Conservation (phyloP, 2,797 vertebrate genomes). For the Falco biarmicus region DNA sequence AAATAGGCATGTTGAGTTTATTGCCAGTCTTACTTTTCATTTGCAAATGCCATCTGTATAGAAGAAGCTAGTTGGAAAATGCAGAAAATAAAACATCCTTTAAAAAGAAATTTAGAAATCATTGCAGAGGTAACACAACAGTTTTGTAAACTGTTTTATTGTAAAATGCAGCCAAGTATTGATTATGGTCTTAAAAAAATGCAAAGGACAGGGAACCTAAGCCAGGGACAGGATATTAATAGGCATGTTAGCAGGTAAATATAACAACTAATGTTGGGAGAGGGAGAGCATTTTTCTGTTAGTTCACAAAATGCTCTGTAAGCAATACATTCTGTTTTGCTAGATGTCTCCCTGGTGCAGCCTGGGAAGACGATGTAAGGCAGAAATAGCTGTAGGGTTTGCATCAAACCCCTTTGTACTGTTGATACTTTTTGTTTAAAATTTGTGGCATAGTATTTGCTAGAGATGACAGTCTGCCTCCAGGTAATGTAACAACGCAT, state of each 20-base stretch:
- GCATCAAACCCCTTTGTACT: neutral
- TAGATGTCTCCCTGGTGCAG: neutral
- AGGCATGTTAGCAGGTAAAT: neutral
- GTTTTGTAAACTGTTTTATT: neutral
- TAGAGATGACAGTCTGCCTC: neutral
- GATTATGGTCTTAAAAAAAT: neutral
- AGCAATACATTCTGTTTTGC: neutral
- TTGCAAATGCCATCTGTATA: neutral
- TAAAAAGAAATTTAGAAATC: neutral
- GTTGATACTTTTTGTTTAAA: neutral
- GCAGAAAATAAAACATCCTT: neutral
- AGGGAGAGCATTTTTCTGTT: neutral
- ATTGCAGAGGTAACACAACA: neutral
- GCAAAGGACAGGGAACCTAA: neutral
- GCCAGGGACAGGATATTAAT: neutral
- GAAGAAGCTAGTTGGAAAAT: neutral
- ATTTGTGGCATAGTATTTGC: neutral
- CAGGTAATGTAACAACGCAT: rapidly evolving
- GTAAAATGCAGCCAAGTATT: neutral
- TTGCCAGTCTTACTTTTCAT: neutral
- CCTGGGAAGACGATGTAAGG: neutral
- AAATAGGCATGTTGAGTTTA: neutral
- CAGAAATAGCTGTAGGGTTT: neutral
- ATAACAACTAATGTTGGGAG: neutral
- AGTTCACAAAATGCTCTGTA: neutral